Evolutionary conservation across 1,140 invertebrate genomes (phyloP).

Genomic region (Sweltsa coloradensis): DNA sequence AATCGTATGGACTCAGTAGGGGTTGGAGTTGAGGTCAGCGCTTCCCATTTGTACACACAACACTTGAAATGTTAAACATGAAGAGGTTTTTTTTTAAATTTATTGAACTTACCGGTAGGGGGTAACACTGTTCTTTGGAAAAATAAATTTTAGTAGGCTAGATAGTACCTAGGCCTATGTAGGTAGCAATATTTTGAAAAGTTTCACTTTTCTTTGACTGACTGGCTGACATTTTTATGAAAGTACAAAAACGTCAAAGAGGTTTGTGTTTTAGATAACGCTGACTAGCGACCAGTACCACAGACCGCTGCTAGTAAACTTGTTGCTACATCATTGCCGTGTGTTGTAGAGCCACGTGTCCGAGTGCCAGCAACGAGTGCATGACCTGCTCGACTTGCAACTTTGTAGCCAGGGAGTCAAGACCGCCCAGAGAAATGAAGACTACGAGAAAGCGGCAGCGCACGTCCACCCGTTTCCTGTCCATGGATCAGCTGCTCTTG

Average conservation of each 20-base stretch:
- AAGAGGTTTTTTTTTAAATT: no score
- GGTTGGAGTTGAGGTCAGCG: no score
- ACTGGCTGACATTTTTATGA: not conserved
- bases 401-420: conserved; percentile 92
- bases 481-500: conserved; percentile 85
- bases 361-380: conserved; percentile 87
- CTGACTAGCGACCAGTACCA: not conserved
- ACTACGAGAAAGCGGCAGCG: conserved; percentile 85
- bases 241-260: not conserved
- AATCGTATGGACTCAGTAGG: no score
- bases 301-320: not conserved
- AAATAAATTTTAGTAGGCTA: not conserved
- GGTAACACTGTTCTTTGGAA: not conserved
- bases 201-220: no score
- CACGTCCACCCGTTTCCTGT: conserved; percentile 91
- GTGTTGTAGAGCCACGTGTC: conserved; percentile 69
- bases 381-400: conserved; percentile 92
- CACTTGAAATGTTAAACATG: no score
- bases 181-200: no score
- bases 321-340: not conserved
- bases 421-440: conserved; percentile 79
- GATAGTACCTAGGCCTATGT: not conserved
- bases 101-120: no score
- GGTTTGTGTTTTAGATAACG: not conserved
- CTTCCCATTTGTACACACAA: no score